Conservation (phyloP, 2,888 invertebrate species). For the Mythimna vitellina region DNA sequence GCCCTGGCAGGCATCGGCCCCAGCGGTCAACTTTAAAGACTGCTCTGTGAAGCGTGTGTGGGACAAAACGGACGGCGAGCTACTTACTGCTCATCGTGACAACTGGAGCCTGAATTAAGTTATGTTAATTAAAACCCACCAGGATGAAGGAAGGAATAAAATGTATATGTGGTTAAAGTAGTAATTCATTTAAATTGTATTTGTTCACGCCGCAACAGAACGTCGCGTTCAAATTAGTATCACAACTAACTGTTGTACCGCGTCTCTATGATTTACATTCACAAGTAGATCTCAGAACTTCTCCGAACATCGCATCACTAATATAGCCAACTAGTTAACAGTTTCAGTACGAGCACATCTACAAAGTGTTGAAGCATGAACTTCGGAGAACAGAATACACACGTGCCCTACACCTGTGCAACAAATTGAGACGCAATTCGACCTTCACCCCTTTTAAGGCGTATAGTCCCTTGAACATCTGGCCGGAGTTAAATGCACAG, state of each 20-base stretch:
- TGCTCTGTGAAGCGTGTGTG: too few relatives aligned
- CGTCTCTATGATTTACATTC: background rate
- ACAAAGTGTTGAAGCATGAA: slow-evolving; percentile 6
- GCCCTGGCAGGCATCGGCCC: too few relatives aligned
- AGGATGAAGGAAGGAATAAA: background rate
- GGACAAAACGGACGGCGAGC: too few relatives aligned
- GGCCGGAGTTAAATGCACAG: too few relatives aligned
- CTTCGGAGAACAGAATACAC: slow-evolving; percentile 7
- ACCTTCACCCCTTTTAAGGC: too few relatives aligned
- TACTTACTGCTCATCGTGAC: too few relatives aligned
- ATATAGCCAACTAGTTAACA: background rate
- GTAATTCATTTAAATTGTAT: background rate
- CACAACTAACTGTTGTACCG: background rate
- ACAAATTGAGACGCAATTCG: background rate
- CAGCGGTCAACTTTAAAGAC: too few relatives aligned
- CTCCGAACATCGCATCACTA: background rate
- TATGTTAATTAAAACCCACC: too few relatives aligned
- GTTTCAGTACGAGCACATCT: slow-evolving; percentile 3
- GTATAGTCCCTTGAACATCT: too few relatives aligned
- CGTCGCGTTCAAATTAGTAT: background rate
- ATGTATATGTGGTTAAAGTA: too few relatives aligned
- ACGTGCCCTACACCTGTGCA: background rate
- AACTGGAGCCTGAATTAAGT: too few relatives aligned
- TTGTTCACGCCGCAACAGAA: background rate
- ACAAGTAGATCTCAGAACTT: background rate